Evolutionary conservation across 1,140 invertebrate species (phyloP).

Genomic region (Drosophila persimilis): DNA sequence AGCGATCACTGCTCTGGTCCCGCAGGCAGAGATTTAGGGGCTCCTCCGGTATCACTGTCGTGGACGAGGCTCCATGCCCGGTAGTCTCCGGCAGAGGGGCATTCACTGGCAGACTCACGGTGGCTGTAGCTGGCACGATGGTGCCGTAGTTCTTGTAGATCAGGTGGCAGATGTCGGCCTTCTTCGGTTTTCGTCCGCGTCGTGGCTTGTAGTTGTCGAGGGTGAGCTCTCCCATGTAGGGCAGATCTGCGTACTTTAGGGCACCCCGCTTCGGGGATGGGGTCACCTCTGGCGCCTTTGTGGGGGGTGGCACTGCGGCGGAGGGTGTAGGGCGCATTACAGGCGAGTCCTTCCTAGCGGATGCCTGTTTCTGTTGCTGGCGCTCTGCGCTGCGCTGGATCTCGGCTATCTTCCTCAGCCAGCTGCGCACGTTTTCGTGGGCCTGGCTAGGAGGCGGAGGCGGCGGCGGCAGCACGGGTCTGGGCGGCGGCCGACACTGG

Average conservation of each 20-base stretch:
- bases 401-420: constrained; percentile 88
- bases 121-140: constrained; percentile 85
- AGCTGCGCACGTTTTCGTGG: constrained; percentile 87
- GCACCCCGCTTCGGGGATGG: constrained; percentile 70
- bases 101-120: constrained; percentile 5
- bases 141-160: constrained; percentile 95
- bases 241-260: constrained; percentile 91
- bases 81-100: constrained; percentile 1
- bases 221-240: constrained; percentile 95
- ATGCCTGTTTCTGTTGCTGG: constrained; percentile 52
- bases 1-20: constrained; percentile 82
- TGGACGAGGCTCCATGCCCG: neutral
- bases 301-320: constrained; percentile 42
- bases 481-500: constrained; percentile 82
- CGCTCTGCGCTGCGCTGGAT: constrained; percentile 85
- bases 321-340: constrained; percentile 21
- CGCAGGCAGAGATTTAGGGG: constrained; percentile 93
- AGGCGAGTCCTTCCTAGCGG: constrained; percentile 2
- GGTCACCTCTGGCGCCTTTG: constrained; percentile 51
- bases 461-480: constrained; percentile 41
- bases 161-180: constrained; percentile 94
- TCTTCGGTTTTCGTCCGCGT: constrained; percentile 93
- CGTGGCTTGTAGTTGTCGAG: constrained; percentile 92
- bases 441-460: constrained; percentile 66
- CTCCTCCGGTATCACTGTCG: constrained; percentile 84